These are phyloP conservation scores for Chymomyza fuscimana DNA, from an alignment of 2,888 invertebrate species.

Conservation along the genomic window DNA sequence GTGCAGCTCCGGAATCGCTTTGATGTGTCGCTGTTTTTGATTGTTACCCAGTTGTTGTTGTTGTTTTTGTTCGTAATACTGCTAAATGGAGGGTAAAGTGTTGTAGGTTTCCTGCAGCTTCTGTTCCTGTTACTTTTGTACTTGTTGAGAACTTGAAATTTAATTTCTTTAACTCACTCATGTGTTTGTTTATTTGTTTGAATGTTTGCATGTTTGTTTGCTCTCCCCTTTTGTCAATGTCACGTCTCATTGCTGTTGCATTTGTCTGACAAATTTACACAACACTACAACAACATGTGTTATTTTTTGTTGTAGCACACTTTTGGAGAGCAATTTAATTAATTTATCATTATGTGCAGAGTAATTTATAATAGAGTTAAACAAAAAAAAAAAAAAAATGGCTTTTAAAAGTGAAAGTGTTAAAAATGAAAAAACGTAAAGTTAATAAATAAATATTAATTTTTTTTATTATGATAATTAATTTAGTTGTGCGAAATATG, in stretches of 20 bases:
- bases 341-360: not conserved
- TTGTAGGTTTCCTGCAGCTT: not conserved
- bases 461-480: not conserved
- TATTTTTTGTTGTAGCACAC: not conserved
- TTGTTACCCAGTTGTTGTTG: too few species aligned
- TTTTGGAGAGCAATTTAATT: not conserved
- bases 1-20: too few species aligned
- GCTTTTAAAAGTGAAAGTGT: not conserved
- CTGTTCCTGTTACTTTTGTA: not conserved
- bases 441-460: not conserved
- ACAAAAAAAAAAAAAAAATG: not conserved
- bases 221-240: not conserved
- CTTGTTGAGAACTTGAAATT: not conserved
- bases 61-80: too few species aligned
- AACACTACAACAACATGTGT: not conserved
- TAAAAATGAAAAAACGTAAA: not conserved
- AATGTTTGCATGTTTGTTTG: not conserved
- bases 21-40: too few species aligned
- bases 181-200: not conserved
- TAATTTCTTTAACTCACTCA: not conserved
- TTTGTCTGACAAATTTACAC: not conserved
- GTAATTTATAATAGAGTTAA: not conserved
- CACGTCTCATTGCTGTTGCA: not conserved
- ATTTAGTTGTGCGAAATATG: too few species aligned
- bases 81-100: not conserved